phyloP scores from a whole-genome alignment of 2,797 vertebrate species.

The Gymnodraco acuticeps region DNA sequence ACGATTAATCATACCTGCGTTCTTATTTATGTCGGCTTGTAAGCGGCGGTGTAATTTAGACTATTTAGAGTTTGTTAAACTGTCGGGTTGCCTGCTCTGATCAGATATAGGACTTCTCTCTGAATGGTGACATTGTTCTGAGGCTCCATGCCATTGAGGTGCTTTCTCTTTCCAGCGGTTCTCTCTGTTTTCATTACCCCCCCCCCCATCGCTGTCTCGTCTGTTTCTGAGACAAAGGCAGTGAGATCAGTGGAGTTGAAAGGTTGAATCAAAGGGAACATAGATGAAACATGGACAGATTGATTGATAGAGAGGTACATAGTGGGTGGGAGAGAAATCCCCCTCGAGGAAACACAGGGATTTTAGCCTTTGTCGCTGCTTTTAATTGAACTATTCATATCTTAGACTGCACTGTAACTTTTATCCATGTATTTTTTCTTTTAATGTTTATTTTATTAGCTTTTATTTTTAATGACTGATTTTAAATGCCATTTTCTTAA shows the following conservation, averaged over 20 bases:
- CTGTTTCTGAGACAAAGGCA: conserved; percentile 5
- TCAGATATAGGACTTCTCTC: conserved; percentile 52
- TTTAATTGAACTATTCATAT: too few species aligned
- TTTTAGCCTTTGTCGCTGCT: too few species aligned
- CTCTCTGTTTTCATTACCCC: conserved; percentile 30
- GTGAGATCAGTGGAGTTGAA: conserved; percentile 2
- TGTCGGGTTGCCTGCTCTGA: conserved; percentile 43
- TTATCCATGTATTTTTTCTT: too few species aligned
- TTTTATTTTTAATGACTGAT: too few species aligned
- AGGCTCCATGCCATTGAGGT: conserved; percentile 14
- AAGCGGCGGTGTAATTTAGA: not conserved
- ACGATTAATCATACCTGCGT: conserved; percentile 38
- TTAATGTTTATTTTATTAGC: too few species aligned
- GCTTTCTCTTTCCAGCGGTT: conserved; percentile 33
- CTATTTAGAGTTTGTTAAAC: conserved; percentile 54
- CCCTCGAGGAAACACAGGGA: too few species aligned
- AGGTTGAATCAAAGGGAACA: not conserved
- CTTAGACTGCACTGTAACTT: too few species aligned
- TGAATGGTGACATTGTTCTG: conserved; percentile 69
- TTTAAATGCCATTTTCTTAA: too few species aligned
- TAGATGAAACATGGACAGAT: not conserved
- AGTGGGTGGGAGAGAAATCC: too few species aligned
- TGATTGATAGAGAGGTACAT: not conserved
- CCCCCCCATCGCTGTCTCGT: not conserved
- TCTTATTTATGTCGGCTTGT: not conserved